Evolutionary conservation across 2,113 vertebrate species (phyloP), one percentile per base, ranked within the genome.

Genomic region (Labeo catla): DNA sequence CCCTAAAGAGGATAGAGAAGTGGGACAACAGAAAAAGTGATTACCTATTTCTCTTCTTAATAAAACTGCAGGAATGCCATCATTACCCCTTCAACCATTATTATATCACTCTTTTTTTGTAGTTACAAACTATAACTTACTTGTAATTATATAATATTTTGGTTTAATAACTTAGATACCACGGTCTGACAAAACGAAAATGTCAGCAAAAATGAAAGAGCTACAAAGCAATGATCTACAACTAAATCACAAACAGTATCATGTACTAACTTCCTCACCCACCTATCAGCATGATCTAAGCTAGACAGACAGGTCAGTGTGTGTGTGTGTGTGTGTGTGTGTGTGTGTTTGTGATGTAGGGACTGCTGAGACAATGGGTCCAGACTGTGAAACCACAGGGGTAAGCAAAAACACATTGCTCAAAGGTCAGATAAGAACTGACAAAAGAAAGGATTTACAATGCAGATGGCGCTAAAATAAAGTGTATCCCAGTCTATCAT

Each of bases 1-100:
- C 86, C 98, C 98, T 87, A 15, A 7, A 86, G 45, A 43, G 43
- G 47, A 73, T 13, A 50, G 6, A 84, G 16, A 21, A 43, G 28
- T 13, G 0, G 54, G 49, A 0, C 34, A 77, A 23, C 9, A 73
- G 9, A 81, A 65, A 54, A 65, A n/a, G 52, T 66, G 28, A 74
- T 78, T 9, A 10, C 1, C 19, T 21, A 78, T 9, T 59, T 47
- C 0, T 84, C 16, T 43, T 28, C 11, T 54, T 13, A n/a, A 77
- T n/a, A 2, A 65, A 12, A 65, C 8, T 23, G 39, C 13, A 43
- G 52, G 34, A 79, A n/a, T n/a, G 4, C 5, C 28, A 74, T 13
- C 5, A n/a, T 73, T 34, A 34, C 2, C 2, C 8, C 3, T 63
- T 45, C 28, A 43, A 6, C 39, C 28, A 77, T 15, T 15, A 16